Evolutionary conservation across 2,797 vertebrate species (phyloP), one percentile per base, ranked within the genome.

Genomic region (Clarias pachynema): DNA sequence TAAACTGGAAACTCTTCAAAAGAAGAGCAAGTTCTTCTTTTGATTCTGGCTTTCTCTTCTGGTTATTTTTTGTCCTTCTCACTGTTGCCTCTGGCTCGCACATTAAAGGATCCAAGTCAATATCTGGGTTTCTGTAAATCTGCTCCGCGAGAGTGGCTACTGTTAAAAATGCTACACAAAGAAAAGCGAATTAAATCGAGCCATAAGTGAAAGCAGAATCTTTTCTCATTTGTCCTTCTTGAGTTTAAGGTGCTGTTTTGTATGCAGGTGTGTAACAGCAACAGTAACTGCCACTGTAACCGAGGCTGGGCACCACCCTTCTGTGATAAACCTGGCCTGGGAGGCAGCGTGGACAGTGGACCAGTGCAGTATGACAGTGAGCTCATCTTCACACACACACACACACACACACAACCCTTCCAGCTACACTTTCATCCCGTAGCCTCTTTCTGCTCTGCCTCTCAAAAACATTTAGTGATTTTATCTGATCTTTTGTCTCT

Each of bases 281-380:
- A 99, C 86, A 89, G 88, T 79, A 97, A 99, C 92, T 99, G 98
- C 86, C 98, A 99, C 92, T 99, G 98, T 22, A 91, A 94, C 3
- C 91, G 93, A 0, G 96, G 97, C 63, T 98, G 97, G 97, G 97
- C 96, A 0, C 98, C 98, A 0, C 97, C 98, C 0, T 96, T 89
- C 93, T 99, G 98, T 12, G 94, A 97, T 84, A 95, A 97, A 90
- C 94, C 95, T 0, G 98, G 98, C 1, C 93, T 96, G 0, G 98
- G 98, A 0, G 98, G 98, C 83, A 99, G 98, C 0, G 90, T 96
- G 89, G 98, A 99, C 94, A 99, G 98, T 0, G 98, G 98, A n/a
- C 98, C 98, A 0, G 88, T 97, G 60, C 96, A 94, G 83, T 91
- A 94, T 0, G 93, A 96, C 93, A 93, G 98, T 99, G 90, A 93